A percentile compares a stretch with the other conserved stretches of the same genome.
These are phyloP conservation scores for Serripes groenlandicus DNA, from an alignment of 2,888 invertebrate genomes.

Conservation along the genomic window DNA sequence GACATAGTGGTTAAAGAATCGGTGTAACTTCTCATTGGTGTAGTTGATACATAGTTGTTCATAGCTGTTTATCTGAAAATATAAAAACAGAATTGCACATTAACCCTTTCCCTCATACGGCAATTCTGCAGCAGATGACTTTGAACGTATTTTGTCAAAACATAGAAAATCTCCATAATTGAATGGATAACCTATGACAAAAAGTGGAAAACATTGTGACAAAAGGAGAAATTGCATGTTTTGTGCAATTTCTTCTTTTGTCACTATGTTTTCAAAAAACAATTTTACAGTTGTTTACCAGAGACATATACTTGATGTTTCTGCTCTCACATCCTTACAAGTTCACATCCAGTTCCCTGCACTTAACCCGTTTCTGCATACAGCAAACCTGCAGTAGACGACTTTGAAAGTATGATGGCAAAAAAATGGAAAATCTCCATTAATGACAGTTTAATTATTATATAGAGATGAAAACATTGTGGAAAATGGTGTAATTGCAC, in stretches of 20 bases:
- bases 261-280: conserved; percentile 2
- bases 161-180: not conserved
- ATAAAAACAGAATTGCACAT: conserved; percentile 6
- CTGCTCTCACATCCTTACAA: too few relatives aligned
- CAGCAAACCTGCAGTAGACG: too few relatives aligned
- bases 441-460: too few relatives aligned
- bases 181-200: not conserved
- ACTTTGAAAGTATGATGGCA: too few relatives aligned
- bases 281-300: not conserved
- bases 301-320: too few relatives aligned
- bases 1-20: conserved; percentile 97
- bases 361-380: too few relatives aligned
- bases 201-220: conserved; percentile 1
- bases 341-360: too few relatives aligned
- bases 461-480: too few relatives aligned
- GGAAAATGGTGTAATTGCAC: too few relatives aligned
- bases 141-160: not conserved
- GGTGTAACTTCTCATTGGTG: conserved; percentile 82
- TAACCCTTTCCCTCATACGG: not conserved
- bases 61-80: conserved; percentile 81
- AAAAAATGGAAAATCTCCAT: too few relatives aligned
- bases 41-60: conserved; percentile 84
- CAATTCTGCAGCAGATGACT: not conserved
- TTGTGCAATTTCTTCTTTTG: not conserved
- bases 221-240: not conserved